These are phyloP conservation scores for Ciconia boyciana DNA, from an alignment of 2,113 vertebrate genomes.

Conservation along the genomic window DNA sequence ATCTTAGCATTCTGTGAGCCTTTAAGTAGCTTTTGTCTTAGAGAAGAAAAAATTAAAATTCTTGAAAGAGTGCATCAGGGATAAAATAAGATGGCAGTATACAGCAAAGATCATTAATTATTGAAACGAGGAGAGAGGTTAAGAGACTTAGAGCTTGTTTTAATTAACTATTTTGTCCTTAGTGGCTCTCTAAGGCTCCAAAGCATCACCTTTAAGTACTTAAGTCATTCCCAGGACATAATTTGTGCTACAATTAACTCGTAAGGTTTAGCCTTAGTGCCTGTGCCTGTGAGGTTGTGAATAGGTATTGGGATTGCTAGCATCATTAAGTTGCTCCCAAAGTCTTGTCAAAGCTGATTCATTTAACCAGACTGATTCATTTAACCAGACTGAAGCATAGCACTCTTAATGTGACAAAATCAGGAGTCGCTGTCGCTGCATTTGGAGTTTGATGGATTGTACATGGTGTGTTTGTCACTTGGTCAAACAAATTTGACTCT, in stretches of 20 bases:
- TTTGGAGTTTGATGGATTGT: not conserved
- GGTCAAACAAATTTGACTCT: not conserved
- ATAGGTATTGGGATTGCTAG: not conserved
- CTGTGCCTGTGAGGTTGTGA: not conserved
- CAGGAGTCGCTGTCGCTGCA: not conserved
- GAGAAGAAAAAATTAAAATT: not conserved
- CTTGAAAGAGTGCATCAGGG: not conserved
- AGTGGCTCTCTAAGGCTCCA: not conserved
- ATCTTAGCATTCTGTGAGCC: not conserved
- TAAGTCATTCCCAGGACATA: not conserved
- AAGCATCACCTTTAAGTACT: not conserved
- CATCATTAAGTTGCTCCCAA: not conserved
- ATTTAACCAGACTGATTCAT: not conserved
- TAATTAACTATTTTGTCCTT: not conserved
- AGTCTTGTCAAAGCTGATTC: not conserved
- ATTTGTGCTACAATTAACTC: not conserved
- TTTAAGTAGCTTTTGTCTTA: not conserved
- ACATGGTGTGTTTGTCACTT: not conserved
- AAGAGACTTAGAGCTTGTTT: not conserved
- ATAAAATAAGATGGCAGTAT: not conserved
- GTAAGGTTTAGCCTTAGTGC: not conserved
- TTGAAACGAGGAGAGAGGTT: not conserved
- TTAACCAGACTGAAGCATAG: not conserved
- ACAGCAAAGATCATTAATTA: not conserved
- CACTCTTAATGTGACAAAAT: not conserved